Evolutionary conservation across 2,888 invertebrate species (phyloP).

Genomic region (Malachius bipustulatus): DNA sequence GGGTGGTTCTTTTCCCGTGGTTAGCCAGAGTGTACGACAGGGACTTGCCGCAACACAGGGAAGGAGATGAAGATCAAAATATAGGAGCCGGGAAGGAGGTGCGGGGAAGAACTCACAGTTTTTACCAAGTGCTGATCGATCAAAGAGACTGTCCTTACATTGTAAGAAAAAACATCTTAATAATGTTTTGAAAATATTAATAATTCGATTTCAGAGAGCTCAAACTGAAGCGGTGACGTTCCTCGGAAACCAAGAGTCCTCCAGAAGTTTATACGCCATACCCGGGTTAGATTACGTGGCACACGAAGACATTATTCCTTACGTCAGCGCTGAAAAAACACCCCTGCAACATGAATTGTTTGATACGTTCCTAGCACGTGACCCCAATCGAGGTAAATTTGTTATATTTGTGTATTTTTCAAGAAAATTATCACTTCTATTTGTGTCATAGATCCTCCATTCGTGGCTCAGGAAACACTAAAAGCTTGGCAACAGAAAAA

Average conservation of each 20-base stretch:
- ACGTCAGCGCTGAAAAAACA: constrained; percentile 73
- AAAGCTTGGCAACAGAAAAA: constrained; percentile 95
- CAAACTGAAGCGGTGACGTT: constrained; percentile 97
- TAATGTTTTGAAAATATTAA: constrained; percentile 6
- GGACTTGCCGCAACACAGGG: constrained; percentile 51
- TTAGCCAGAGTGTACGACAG: constrained; percentile 89
- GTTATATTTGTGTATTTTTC: background rate
- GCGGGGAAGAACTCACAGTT: constrained; percentile 83
- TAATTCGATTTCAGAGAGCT: constrained; percentile 57
- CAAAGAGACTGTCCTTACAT: constrained; percentile 94
- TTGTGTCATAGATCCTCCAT: constrained; percentile 59
- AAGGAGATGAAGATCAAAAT: constrained; percentile 30
- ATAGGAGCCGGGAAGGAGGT: constrained; percentile 65
- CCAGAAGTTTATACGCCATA: constrained; percentile 88
- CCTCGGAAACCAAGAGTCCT: constrained; percentile 90
- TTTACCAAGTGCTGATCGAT: constrained; percentile 97
- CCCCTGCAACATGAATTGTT: constrained; percentile 94
- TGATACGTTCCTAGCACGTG: constrained; percentile 81
- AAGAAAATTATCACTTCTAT: constrained; percentile 3
- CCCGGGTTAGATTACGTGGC: constrained; percentile 97
- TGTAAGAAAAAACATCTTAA: constrained; percentile 50
- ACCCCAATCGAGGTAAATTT: constrained; percentile 57
- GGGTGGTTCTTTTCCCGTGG: constrained; percentile 96
- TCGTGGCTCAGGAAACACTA: constrained; percentile 78
- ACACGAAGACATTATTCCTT: constrained; percentile 95